These are phyloP conservation scores for Cynocephalus volans DNA, from an alignment of 2,113 vertebrate species.

Conservation along the genomic window DNA sequence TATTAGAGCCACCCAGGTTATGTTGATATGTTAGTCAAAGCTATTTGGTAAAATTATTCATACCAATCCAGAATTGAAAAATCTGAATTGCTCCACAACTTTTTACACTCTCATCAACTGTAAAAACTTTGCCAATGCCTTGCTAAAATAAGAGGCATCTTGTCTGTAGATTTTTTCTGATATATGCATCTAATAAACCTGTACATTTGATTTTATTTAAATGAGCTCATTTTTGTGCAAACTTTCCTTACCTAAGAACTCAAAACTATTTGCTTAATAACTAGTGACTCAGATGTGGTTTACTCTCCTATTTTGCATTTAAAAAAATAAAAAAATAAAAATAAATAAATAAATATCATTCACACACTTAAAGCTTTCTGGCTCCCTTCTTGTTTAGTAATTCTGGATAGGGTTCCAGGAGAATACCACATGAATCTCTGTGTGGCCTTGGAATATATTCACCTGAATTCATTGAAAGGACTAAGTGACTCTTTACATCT, in stretches of 20 bases:
- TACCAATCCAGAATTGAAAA: neutral
- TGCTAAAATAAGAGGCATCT: neutral
- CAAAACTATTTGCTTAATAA: neutral
- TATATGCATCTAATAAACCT: neutral
- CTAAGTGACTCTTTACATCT: neutral
- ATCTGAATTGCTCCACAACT: neutral
- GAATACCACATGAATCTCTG: neutral
- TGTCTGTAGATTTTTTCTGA: neutral
- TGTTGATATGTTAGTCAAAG: neutral
- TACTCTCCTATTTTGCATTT: neutral
- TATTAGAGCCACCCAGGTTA: neutral
- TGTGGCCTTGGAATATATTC: neutral
- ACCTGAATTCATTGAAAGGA: neutral
- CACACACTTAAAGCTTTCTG: neutral
- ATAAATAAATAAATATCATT: neutral
- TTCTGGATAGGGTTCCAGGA: neutral
- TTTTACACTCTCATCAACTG: neutral
- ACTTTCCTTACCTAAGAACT: neutral
- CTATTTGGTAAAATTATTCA: neutral
- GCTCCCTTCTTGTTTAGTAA: neutral
- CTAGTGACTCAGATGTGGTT: neutral
- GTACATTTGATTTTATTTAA: neutral
- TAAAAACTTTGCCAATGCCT: neutral
- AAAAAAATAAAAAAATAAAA: neutral
- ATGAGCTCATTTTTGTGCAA: neutral